Conservation (phyloP, 64 coral and sea anemone species). For the Pocillopora verrucosa region DNA sequence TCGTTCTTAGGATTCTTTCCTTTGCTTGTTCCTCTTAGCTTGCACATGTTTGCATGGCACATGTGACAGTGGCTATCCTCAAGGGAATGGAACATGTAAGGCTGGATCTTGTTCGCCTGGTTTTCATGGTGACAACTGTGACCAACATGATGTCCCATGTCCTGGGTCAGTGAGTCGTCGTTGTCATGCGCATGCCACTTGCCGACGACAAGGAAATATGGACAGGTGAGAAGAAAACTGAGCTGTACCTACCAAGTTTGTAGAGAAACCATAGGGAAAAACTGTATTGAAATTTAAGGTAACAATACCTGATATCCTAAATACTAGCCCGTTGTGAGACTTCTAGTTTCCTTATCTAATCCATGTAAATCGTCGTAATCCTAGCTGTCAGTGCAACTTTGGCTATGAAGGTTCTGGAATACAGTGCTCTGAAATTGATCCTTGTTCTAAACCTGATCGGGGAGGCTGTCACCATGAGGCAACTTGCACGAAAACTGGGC, state of each 20-base stretch:
- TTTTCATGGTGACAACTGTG: conserved; percentile 86
- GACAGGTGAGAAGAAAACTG: conserved; percentile 17
- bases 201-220: conserved; percentile 31
- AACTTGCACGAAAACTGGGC: conserved; percentile 65
- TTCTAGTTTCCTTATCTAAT: not conserved
- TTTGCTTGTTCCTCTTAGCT: conserved; percentile 34
- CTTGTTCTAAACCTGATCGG: conserved; percentile 61
- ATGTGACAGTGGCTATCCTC: conserved; percentile 62
- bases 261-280: not conserved
- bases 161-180: conserved; percentile 25
- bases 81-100: conserved; percentile 80
- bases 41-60: conserved; percentile 82
- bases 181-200: conserved; percentile 66
- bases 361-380: not conserved
- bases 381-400: conserved; percentile 77
- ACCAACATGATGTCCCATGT: conserved; percentile 48
- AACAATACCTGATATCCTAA: no score
- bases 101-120: conserved; percentile 69
- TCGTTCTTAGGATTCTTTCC: not conserved
- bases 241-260: not conserved
- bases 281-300: no score
- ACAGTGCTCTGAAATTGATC: conserved; percentile 64
- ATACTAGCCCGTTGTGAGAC: not conserved
- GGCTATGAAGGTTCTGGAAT: conserved; percentile 75
- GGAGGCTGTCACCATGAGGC: conserved; percentile 94